These are phyloP conservation scores for Spodoptera littoralis DNA, from an alignment of 2,888 invertebrate species.

Conservation along the genomic window DNA sequence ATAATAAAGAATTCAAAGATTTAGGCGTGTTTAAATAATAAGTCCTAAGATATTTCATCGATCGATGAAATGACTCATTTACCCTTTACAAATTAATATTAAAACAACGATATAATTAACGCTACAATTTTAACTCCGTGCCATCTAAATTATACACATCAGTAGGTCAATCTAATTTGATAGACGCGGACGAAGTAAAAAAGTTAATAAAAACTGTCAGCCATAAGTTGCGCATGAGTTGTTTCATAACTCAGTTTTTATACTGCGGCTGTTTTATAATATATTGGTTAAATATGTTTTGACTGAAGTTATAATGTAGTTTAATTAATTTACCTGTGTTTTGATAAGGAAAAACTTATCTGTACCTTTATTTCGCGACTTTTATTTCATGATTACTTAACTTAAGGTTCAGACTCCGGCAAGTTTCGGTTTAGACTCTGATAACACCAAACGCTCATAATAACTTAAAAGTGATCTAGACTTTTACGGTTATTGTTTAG, in stretches of 20 bases:
- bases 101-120: constrained; percentile 1
- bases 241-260: constrained; percentile 35
- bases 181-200: constrained; percentile 20
- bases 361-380: no score
- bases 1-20: no score
- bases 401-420: no score
- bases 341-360: no score
- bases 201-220: constrained; percentile 31
- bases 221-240: constrained; percentile 25
- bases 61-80: constrained; percentile 4
- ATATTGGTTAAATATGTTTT: constrained; percentile 8
- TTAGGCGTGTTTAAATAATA: no score
- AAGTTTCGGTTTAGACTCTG: no score
- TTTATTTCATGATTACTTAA: no score
- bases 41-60: no score
- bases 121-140: constrained; percentile 9
- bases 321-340: no score
- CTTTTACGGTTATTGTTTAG: no score
- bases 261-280: constrained; percentile 24
- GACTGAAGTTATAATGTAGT: neutral
- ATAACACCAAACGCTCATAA: no score
- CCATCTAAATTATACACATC: constrained; percentile 18
- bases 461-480: no score
- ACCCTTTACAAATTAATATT: neutral
- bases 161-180: constrained; percentile 26